Percentiles rank a stretch among this genome's conserved stretches.
phyloP scores from a whole-genome alignment of 2,797 vertebrate species.

The Sebastiscus tertius region DNA sequence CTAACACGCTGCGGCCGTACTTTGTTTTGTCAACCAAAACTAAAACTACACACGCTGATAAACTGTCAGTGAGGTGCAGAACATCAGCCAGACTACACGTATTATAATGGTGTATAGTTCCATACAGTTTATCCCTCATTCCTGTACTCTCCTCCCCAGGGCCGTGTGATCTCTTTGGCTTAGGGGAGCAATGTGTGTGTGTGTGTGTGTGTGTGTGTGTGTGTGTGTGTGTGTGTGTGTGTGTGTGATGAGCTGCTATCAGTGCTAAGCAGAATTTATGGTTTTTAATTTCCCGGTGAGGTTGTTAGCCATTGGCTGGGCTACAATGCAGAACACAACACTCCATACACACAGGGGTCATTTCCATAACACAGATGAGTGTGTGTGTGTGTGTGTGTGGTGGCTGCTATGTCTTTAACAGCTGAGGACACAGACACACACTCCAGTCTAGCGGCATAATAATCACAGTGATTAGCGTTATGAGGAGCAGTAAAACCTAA shows the following conservation, averaged over 20 bases:
- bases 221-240: conserved; percentile 45
- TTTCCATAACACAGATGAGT: conserved; percentile 75
- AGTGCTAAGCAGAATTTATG: conserved; percentile 97
- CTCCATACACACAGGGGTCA: conserved; percentile 88
- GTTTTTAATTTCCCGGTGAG: conserved; percentile 96
- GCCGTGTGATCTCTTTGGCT: neutral
- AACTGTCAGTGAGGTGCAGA: too few species aligned
- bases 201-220: conserved; percentile 52
- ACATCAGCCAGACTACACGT: too few species aligned
- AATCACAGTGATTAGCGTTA: conserved; percentile 73
- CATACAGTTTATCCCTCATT: neutral
- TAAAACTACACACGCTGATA: too few species aligned
- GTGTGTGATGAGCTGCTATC: conserved; percentile 81
- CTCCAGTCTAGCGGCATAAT: conserved; percentile 45
- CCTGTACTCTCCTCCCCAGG: neutral
- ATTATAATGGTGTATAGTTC: neutral
- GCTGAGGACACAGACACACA: conserved; percentile 38
- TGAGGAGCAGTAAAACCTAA: conserved; percentile 72
- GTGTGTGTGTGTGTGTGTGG: conserved; percentile 25
- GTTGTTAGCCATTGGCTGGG: conserved; percentile 89
- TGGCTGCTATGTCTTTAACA: conserved; percentile 32
- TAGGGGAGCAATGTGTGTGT: conserved; percentile 16
- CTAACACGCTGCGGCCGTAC: too few species aligned
- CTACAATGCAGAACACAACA: conserved; percentile 93
- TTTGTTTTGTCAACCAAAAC: too few species aligned